Evolutionary conservation across 23 tunicate genomes (phyloP).

Genomic region (Styela clava): DNA sequence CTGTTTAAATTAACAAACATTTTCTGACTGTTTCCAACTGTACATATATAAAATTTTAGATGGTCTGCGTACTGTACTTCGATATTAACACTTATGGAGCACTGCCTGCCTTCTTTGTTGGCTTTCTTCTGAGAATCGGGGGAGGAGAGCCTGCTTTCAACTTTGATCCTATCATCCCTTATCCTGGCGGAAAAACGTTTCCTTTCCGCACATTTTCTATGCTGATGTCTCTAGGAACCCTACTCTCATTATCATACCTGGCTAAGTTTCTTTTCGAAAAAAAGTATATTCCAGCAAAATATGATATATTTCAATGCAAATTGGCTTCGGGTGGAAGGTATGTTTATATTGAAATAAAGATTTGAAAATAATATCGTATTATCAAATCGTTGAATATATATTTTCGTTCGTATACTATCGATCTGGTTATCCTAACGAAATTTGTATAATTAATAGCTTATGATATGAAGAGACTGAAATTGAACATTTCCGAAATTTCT

Average conservation of each 20-base stretch:
- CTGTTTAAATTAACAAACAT: no score
- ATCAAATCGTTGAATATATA: no score
- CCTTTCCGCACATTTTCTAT: constrained; percentile 27
- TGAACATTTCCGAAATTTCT: no score
- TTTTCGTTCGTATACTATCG: no score
- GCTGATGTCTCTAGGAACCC: constrained; percentile 14
- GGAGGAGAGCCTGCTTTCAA: constrained; percentile 22
- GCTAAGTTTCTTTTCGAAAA: constrained; percentile 10
- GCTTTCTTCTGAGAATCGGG: constrained; percentile 19
- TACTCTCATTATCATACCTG: not conserved
- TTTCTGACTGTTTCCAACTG: no score
- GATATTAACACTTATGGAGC: constrained; percentile 29
- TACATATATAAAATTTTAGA: no score
- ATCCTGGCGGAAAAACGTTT: constrained; percentile 20
- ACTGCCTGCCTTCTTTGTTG: constrained; percentile 24
- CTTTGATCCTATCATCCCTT: constrained; percentile 4
- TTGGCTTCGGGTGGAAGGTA: constrained; percentile 17
- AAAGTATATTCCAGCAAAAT: constrained; percentile 8
- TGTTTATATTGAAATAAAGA: no score
- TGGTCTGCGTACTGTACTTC: constrained; percentile 15
- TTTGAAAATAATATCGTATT: no score
- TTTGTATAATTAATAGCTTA: no score
- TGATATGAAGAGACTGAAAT: no score
- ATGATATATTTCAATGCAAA: constrained; percentile 12
- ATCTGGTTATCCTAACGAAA: no score